Evolutionary conservation across 2,113 vertebrate species (phyloP).

Genomic region (Boulengeromyrus knoepffleri): DNA sequence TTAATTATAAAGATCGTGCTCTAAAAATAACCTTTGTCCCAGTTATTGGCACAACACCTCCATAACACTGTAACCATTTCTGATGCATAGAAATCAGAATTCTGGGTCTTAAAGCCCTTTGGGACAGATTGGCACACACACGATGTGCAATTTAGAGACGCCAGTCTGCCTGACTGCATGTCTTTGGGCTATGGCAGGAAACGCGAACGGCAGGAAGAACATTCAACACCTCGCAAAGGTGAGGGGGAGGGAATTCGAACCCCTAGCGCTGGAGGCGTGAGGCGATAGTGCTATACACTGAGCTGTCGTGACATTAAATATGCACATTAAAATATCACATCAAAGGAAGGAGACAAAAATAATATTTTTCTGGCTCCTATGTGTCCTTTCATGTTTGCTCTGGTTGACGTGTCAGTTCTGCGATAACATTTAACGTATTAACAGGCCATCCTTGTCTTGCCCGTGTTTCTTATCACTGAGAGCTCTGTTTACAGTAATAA

Average conservation of each 20-base stretch:
- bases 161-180: neutral
- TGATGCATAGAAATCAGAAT: neutral
- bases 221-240: neutral
- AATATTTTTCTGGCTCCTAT: neutral
- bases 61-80: neutral
- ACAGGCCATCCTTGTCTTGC: neutral
- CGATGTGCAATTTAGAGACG: neutral
- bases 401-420: neutral
- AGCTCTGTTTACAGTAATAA: neutral
- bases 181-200: neutral
- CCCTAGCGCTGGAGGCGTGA: neutral
- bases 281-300: neutral
- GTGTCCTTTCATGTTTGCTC: neutral
- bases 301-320: neutral
- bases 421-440: neutral
- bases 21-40: slow-evolving; percentile 3
- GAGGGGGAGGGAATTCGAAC: neutral
- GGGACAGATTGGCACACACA: neutral
- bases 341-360: neutral
- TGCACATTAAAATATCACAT: neutral
- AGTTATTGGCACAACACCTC: neutral
- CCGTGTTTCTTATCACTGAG: neutral
- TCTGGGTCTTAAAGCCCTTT: neutral
- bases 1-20: neutral
- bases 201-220: neutral